A percentile compares a stretch with the other conserved stretches of the same genome.
Evolutionary conservation across 2,888 invertebrate genomes (phyloP).

Genomic region (Drosophila rellima): DNA sequence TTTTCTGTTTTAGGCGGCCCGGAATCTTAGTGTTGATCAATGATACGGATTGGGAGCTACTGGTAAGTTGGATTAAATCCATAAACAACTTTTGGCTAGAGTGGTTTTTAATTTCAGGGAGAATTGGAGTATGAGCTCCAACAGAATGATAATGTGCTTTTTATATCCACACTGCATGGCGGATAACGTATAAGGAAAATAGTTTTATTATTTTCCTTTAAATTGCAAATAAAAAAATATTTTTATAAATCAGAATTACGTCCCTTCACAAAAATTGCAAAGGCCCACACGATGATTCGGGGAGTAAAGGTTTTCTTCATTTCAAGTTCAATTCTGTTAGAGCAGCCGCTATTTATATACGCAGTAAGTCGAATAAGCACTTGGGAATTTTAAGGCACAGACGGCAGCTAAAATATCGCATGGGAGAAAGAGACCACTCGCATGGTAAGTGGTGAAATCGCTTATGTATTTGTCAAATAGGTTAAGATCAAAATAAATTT

Average conservation of each 20-base stretch:
- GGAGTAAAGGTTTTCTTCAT: conserved; percentile 70
- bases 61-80: conserved; percentile 85
- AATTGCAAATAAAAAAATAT: conserved; percentile 17
- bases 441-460: background rate
- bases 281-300: conserved; percentile 78
- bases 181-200: conserved; percentile 87
- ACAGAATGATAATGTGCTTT: conserved; percentile 90
- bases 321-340: fast-evolving
- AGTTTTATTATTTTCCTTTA: conserved; percentile 6
- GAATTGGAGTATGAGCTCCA: conserved; percentile 90
- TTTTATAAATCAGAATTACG: conserved; percentile 74
- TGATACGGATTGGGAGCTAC: conserved; percentile 97
- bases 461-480: background rate
- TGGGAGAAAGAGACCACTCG: background rate
- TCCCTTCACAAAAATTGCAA: conserved; percentile 69
- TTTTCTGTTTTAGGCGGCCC: conserved; percentile 87
- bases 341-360: conserved; percentile 33
- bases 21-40: conserved; percentile 98
- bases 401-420: background rate
- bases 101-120: conserved; percentile 85
- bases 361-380: too few species aligned
- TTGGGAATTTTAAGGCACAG: conserved; percentile 56
- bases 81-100: conserved; percentile 65
- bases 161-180: conserved; percentile 94
- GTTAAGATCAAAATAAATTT: background rate